A percentile compares a stretch with the other conserved stretches of the same genome.
Evolutionary conservation across 2,797 vertebrate species (phyloP).

Genomic region (Pteronotus mesoamericanus): DNA sequence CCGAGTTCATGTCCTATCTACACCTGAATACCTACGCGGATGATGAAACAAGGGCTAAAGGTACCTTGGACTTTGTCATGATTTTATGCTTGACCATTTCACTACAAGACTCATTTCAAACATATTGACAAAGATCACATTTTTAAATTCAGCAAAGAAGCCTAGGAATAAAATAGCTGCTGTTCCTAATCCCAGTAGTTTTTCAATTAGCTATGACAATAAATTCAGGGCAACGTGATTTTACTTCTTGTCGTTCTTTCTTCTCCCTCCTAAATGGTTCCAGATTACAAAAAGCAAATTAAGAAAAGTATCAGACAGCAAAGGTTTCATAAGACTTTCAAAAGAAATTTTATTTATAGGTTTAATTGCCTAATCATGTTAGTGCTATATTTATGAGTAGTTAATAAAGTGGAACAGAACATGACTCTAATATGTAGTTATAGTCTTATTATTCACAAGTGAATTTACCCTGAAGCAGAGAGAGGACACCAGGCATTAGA

Average conservation of each 20-base stretch:
- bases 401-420: background rate
- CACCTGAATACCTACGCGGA: background rate
- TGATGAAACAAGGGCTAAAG: background rate
- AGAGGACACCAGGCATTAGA: background rate
- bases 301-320: background rate
- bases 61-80: background rate
- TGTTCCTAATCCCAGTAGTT: background rate
- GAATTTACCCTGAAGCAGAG: background rate
- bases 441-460: background rate
- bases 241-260: background rate
- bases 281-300: background rate
- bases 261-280: background rate
- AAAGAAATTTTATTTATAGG: background rate
- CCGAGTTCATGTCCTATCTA: background rate
- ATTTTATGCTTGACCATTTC: background rate
- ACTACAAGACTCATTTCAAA: background rate
- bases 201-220: background rate
- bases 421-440: background rate
- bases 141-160: background rate
- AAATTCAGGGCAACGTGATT: background rate
- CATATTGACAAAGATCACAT: background rate
- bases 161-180: background rate
- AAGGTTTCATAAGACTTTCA: slow-evolving; percentile 2
- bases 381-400: background rate
- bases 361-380: background rate